These are phyloP conservation scores for Hydraecia micacea DNA, from an alignment of 2,888 invertebrate genomes.

Conservation along the genomic window DNA sequence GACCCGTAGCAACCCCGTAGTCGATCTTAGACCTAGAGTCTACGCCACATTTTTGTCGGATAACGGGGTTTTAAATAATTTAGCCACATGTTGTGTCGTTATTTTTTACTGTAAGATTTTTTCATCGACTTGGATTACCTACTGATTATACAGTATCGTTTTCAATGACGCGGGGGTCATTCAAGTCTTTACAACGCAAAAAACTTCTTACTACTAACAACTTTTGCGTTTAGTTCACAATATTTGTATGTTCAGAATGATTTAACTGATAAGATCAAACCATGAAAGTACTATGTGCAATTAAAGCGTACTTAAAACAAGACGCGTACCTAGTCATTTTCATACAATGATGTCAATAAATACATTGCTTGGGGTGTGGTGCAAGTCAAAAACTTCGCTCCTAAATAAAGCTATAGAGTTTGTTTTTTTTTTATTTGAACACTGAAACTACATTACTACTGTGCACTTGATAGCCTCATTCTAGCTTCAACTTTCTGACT, in stretches of 20 bases:
- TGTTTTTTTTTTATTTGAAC: too few relatives aligned
- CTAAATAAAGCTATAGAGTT: too few relatives aligned
- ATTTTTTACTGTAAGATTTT: not conserved
- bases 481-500: too few relatives aligned
- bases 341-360: slow-evolving; percentile 65
- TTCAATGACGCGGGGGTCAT: not conserved
- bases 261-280: slow-evolving; percentile 35
- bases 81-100: too few relatives aligned
- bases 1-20: slow-evolving; percentile 2
- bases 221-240: not conserved
- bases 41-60: not conserved
- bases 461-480: too few relatives aligned
- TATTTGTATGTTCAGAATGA: slow-evolving; percentile 30
- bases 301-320: slow-evolving; percentile 49
- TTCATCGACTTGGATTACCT: not conserved
- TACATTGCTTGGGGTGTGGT: slow-evolving; percentile 32
- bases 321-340: slow-evolving; percentile 54
- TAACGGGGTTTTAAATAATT: not conserved
- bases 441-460: too few relatives aligned
- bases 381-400: slow-evolving; percentile 43
- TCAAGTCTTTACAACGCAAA: slow-evolving; percentile 4
- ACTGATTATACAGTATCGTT: not conserved
- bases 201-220: not conserved
- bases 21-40: not conserved
- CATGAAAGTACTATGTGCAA: slow-evolving; percentile 30